Base-by-base conservation (phyloP, 2,888 invertebrate species). In the Meta bourneti region DNA sequence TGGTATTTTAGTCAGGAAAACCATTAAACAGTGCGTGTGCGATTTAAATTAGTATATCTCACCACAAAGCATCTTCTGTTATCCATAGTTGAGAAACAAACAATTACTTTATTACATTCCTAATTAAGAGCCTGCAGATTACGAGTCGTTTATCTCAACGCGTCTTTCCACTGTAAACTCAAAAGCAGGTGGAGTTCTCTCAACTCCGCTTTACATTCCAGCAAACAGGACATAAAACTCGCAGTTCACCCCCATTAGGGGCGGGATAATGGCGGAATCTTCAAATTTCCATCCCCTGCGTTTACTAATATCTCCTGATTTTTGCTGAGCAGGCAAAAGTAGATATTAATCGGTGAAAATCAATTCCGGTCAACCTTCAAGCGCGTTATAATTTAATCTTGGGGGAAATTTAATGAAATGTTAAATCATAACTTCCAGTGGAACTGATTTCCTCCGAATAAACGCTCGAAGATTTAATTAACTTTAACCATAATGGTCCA, bases 371-470 rank as follows among this genome's bases (percentile, higher is more conserved):
- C 20, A 48, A 75, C 61, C 7, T n/a, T 54, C 13, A 6, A 1
- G 34, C 16, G 48, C 51, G 78, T 72, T 79, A 83, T 84, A 85
- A 85, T 90, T 85, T 84, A 90, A 90, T 90, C 84, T 90, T 61
- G n/a, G 81, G 74, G 49, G 61, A 90, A 85, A 90, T 90, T 85
- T 85, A 85, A 90, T 90, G 85, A 85, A 90, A 84, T 90, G 90
- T 85, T 85, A 90, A 90, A 74, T 85, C 90, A 85, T 90, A 84
- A 85, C 80, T 79, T 79, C 80, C 54, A 69, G 88, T 61, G 81
- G 61, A 80, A 72, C 80, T 49, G 80, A 72, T 72, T 80, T 74
- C 71, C 74, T 19, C 20, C n/a, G 69, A 71, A 80, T 79, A 90
- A 80, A 61, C 52, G 84, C 51, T 48, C 72, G 7, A 19, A 74